Conservation (phyloP, 2,113 vertebrate genomes). For the Panthera leo region DNA sequence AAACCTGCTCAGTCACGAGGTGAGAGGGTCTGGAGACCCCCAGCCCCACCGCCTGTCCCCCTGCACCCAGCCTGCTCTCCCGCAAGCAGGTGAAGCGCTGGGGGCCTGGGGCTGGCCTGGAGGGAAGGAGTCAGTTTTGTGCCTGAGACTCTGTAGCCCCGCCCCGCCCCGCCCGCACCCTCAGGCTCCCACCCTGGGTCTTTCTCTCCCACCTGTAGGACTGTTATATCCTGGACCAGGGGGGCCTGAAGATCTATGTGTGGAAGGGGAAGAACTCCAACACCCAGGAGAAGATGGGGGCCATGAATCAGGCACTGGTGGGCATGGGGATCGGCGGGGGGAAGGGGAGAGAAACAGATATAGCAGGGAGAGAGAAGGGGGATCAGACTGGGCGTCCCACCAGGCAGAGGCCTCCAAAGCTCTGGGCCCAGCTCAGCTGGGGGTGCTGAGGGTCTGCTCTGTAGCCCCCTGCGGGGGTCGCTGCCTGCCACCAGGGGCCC, state of each 20-base stretch:
- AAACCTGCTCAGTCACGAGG: constrained; percentile 88
- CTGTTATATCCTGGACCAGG: constrained; percentile 93
- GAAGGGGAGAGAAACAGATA: neutral
- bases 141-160: neutral
- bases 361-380: neutral
- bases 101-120: neutral
- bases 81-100: no score
- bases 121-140: neutral
- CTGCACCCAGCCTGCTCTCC: no score
- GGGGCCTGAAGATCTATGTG: constrained; percentile 88
- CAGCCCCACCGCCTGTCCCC: fast-evolving
- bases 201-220: constrained; percentile 81
- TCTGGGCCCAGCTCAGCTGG: neutral
- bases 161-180: fast-evolving
- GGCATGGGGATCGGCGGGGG: neutral
- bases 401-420: neutral
- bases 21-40: constrained; percentile 74
- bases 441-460: neutral
- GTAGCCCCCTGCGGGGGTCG: neutral
- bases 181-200: neutral
- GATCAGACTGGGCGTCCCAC: no score
- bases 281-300: constrained; percentile 85
- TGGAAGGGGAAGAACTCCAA: constrained; percentile 91
- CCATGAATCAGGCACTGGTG: constrained; percentile 81
- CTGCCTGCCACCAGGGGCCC: neutral